phyloP scores from a whole-genome alignment of 2,113 vertebrate species.

The Tetrao urogallus region DNA sequence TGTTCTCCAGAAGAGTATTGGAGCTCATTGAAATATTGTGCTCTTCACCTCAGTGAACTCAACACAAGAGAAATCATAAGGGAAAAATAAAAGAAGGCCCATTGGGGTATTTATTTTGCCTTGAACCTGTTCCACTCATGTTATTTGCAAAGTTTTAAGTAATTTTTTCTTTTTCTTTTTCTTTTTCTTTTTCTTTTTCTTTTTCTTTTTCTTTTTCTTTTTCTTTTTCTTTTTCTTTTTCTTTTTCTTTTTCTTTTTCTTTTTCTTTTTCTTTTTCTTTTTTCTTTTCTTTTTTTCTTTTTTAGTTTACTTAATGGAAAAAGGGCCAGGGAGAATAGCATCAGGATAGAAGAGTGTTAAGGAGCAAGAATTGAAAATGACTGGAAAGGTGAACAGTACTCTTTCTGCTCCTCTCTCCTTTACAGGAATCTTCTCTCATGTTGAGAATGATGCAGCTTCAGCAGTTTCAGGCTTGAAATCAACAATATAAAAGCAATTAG shows the following conservation, averaged over 20 bases:
- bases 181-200: background rate
- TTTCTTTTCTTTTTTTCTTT: background rate
- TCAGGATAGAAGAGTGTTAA: background rate
- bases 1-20: background rate
- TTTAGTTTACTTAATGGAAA: background rate
- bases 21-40: background rate
- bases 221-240: background rate
- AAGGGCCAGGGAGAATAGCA: background rate
- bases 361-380: background rate
- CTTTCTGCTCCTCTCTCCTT: background rate
- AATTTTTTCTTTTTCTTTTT: background rate
- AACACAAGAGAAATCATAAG: background rate
- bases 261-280: background rate
- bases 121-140: background rate
- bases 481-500: constrained; percentile 51
- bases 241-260: background rate
- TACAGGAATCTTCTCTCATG: background rate
- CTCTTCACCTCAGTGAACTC: background rate
- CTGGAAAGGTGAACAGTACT: background rate
- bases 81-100: background rate
- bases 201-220: background rate
- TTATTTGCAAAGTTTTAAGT: background rate
- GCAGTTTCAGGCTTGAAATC: constrained; percentile 25
- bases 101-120: background rate
- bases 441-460: background rate